Evolutionary conservation across 2,797 vertebrate genomes (phyloP), one percentile per base, ranked within the genome.

Genomic region (Acipenser ruthenus): DNA sequence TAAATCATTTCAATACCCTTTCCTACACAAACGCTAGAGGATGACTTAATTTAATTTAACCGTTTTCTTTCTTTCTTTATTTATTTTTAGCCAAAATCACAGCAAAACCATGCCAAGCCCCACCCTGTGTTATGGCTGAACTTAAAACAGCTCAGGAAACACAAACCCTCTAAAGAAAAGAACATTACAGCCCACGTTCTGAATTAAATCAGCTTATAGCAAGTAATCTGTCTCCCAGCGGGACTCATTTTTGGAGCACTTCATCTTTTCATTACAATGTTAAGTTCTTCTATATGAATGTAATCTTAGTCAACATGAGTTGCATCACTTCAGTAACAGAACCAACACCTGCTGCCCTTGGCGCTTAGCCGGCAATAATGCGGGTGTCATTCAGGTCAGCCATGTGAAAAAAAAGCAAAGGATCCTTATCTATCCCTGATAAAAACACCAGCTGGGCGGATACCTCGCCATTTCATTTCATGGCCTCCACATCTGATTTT

Each of bases 191-290:
- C 72, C 75, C 65, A 69, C 66, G 60, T 65, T 64, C 77, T 79
- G 70, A 73, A 75, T 78, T 83, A 83, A 83, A 86, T 85, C 80
- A 82, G 77, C 77, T 81, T 74, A 58, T 58, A 80, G 78, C 77
- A 80, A 73, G 76, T 73, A 65, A 47, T 18, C 60, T 48, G 75
- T 80, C 78, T 80, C 75, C 74, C 75, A 75, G 80, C 78, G 72
- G 75, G 76, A 77, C 75, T 71, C 73, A 86, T 82, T 77, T 73
- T 53, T 74, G 75, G 83, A 37, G 37, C 78, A 80, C 80, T 84
- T 82, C 83, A 87, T 85, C 81, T 81, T 82, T 81, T 81, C 79
- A 73, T 76, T 80, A 68, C 84, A 83, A 89, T 86, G 87, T 87
- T 88, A 87, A 69, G 77, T 81, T 81, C 79, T 64, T 74, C 56